A percentile compares a stretch with the other conserved stretches of the same genome.
Conservation (phyloP, 2,797 vertebrate genomes). For the Urosaurus nigricauda region DNA sequence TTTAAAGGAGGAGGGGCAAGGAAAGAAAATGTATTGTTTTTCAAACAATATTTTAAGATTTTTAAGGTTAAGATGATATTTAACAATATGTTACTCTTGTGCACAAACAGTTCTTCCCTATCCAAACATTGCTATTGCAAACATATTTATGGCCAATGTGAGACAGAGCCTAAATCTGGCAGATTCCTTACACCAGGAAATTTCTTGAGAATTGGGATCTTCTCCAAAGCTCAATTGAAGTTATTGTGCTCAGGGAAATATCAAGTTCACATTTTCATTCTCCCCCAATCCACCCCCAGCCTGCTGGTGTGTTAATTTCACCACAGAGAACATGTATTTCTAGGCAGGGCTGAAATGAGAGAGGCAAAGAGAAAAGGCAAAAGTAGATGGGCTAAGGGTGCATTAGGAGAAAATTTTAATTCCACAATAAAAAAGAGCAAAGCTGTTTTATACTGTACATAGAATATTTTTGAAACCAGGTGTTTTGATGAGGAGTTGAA, state of each 20-base stretch:
- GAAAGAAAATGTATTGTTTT: no score
- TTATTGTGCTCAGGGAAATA: constrained; percentile 66
- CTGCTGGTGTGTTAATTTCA: constrained; percentile 61
- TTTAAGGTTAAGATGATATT: background rate
- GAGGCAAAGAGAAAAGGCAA: constrained; percentile 41
- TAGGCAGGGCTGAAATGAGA: constrained; percentile 50
- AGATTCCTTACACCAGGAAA: constrained; percentile 71
- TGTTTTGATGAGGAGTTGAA: constrained; percentile 4
- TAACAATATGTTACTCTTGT: constrained; percentile 5
- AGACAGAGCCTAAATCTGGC: constrained; percentile 64
- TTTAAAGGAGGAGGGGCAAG: no score
- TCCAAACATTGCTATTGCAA: background rate
- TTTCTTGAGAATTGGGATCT: constrained; percentile 70
- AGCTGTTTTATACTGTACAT: no score
- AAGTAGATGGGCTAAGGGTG: constrained; percentile 55
- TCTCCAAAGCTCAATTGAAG: constrained; percentile 68
- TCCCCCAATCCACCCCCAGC: background rate
- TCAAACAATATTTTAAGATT: no score
- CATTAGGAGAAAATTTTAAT: constrained; percentile 42
- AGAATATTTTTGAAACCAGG: background rate
- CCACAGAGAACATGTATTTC: constrained; percentile 53
- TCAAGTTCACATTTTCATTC: constrained; percentile 54
- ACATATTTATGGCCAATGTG: background rate
- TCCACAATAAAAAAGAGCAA: background rate
- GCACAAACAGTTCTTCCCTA: background rate